Evolutionary conservation across 2,113 vertebrate genomes (phyloP).

Genomic region (Rana temporaria): DNA sequence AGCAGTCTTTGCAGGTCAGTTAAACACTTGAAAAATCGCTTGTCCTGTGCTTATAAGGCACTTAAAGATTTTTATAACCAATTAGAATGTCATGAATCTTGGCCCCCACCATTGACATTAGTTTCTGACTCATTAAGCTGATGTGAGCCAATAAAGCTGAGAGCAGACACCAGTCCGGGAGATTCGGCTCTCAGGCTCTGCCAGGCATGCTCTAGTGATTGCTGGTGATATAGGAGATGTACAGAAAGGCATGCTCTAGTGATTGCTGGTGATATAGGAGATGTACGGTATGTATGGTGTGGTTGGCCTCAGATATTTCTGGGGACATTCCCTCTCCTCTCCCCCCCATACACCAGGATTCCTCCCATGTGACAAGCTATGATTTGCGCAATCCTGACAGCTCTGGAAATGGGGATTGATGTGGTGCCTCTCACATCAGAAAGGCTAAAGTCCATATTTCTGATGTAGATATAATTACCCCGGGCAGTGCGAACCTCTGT

Average conservation of each 20-base stretch:
- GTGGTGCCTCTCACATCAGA: conserved; percentile 35
- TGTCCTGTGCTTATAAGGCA: conserved; percentile 61
- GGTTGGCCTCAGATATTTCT: too few species aligned
- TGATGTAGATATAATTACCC: conserved; percentile 10
- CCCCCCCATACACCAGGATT: not conserved
- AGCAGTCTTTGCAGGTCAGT: not conserved
- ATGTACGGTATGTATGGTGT: too few species aligned
- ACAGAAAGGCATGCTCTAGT: too few species aligned
- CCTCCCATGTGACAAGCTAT: not conserved
- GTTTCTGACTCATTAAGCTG: conserved; percentile 67
- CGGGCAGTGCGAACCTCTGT: not conserved
- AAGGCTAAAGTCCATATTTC: not conserved
- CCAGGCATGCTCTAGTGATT: too few species aligned
- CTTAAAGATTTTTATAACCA: conserved; percentile 74
- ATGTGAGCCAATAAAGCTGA: conserved; percentile 18
- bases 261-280: too few species aligned
- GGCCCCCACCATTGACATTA: conserved; percentile 62
- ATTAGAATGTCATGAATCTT: conserved; percentile 75
- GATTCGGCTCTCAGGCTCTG: too few species aligned
- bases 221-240: too few species aligned
- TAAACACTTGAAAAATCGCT: conserved; percentile 1
- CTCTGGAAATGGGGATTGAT: conserved; percentile 9
- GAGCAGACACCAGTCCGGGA: not conserved
- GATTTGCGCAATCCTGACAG: not conserved
- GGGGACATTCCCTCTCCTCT: too few species aligned